Evolutionary conservation across 1,140 invertebrate species (phyloP).

Genomic region (Heliconius himera): DNA sequence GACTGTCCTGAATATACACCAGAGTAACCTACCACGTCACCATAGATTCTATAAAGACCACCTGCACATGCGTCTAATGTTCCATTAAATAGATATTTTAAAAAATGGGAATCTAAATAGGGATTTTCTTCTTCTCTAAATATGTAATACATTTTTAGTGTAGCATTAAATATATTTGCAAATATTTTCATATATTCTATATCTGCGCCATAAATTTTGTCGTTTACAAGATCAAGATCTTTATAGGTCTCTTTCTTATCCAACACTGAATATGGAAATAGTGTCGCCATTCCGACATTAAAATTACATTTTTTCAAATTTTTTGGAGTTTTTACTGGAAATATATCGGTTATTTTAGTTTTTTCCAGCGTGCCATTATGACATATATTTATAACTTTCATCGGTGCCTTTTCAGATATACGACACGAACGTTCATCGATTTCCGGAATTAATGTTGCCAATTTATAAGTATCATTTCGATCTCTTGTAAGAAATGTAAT

Average conservation of each 20-base stretch:
- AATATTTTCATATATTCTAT: conserved; percentile 65
- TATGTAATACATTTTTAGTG: conserved; percentile 50
- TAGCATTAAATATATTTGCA: conserved; percentile 56
- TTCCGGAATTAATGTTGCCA: conserved; percentile 45
- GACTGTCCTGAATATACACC: conserved; percentile 60
- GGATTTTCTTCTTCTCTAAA: conserved; percentile 51
- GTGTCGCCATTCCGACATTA: conserved; percentile 54
- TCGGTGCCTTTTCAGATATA: conserved; percentile 31
- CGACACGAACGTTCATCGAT: conserved; percentile 50
- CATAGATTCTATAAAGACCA: conserved; percentile 65
- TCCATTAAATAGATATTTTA: conserved; percentile 54
- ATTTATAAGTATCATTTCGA: conserved; percentile 30
- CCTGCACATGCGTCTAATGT: conserved; percentile 64
- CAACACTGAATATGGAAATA: conserved; percentile 55
- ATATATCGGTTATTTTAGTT: conserved; percentile 32
- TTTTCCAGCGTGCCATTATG: conserved; percentile 38
- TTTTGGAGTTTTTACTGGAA: conserved; percentile 47
- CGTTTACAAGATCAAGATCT: conserved; percentile 46
- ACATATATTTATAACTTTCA: conserved; percentile 47
- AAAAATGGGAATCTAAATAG: conserved; percentile 43
- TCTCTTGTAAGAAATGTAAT: conserved; percentile 44
- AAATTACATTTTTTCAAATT: conserved; percentile 61
- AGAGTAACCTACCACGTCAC: conserved; percentile 54
- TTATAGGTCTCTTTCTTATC: conserved; percentile 44
- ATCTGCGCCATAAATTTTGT: conserved; percentile 54